phyloP scores from a whole-genome alignment of 2,888 invertebrate genomes.

The Ennomos fuscantarius region DNA sequence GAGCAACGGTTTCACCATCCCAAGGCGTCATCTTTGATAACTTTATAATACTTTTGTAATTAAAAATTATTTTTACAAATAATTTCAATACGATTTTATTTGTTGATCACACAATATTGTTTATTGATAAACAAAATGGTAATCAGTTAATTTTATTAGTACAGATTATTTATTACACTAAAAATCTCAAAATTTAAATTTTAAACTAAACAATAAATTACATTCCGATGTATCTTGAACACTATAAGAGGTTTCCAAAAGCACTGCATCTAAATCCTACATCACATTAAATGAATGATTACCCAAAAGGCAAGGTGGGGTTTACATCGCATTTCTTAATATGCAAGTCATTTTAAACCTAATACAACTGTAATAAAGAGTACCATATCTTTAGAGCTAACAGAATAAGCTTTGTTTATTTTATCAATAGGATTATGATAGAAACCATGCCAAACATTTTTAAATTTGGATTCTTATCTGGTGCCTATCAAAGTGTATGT shows the following conservation, averaged over 20 bases:
- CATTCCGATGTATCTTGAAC: constrained; percentile 3
- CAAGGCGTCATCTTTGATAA: constrained; percentile 22
- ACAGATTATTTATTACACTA: neutral
- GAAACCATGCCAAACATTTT: constrained; percentile 11
- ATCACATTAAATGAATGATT: constrained; percentile 19
- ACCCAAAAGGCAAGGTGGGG: constrained; percentile 1
- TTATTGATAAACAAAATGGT: constrained; percentile 36
- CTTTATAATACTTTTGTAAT: constrained; percentile 1
- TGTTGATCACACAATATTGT: constrained; percentile 39
- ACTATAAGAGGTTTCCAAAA: constrained; percentile 1
- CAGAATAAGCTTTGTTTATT: neutral
- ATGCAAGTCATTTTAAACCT: constrained; percentile 4
- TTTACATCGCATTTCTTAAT: neutral
- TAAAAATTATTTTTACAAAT: constrained; percentile 12
- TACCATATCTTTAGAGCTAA: neutral
- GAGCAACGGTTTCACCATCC: neutral
- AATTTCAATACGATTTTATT: neutral
- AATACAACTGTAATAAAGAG: neutral
- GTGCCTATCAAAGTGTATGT: too few relatives aligned
- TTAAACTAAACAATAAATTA: neutral
- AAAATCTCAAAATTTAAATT: neutral
- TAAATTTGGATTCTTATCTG: constrained; percentile 3
- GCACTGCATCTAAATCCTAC: constrained; percentile 23
- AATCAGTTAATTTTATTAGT: constrained; percentile 6
- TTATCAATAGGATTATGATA: constrained; percentile 24